A percentile compares a stretch with the other conserved stretches of the same genome.
These are phyloP conservation scores for Agrotis exclamationis DNA, from an alignment of 2,888 invertebrate species.

Conservation along the genomic window DNA sequence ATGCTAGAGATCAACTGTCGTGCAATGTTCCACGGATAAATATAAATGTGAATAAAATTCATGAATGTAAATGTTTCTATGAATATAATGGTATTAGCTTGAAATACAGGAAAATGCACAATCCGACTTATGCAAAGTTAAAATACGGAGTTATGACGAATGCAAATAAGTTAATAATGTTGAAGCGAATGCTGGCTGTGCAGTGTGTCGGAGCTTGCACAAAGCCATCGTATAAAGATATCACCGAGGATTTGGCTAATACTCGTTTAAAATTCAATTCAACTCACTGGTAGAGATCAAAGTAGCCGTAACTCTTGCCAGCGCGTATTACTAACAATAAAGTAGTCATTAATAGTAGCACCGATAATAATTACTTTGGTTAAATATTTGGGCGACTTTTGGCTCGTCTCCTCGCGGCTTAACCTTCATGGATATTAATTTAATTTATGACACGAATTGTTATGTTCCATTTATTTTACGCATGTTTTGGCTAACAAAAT, in stretches of 20 bases:
- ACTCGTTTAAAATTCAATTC: constrained; percentile 73
- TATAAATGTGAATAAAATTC: constrained; percentile 57
- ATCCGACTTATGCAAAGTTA: constrained; percentile 54
- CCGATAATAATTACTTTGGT: constrained; percentile 71
- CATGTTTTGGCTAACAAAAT: constrained; percentile 61
- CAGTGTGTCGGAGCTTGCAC: constrained; percentile 53
- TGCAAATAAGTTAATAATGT: constrained; percentile 64
- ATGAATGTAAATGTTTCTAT: constrained; percentile 58
- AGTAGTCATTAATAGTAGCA: constrained; percentile 68
- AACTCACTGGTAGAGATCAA: constrained; percentile 83
- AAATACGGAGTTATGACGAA: constrained; percentile 69
- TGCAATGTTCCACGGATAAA: constrained; percentile 48
- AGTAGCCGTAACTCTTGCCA: constrained; percentile 78
- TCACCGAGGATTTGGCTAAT: constrained; percentile 79
- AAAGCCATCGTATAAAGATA: constrained; percentile 78
- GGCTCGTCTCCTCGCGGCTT: constrained; percentile 66
- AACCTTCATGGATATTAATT: constrained; percentile 75
- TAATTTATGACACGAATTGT: constrained; percentile 74
- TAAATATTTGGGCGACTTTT: constrained; percentile 68
- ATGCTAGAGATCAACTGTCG: constrained; percentile 42
- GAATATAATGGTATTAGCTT: constrained; percentile 52
- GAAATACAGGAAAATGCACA: constrained; percentile 55
- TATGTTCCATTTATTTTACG: constrained; percentile 74
- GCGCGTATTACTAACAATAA: constrained; percentile 76
- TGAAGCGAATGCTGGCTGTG: constrained; percentile 56